A percentile compares a stretch with the other conserved stretches of the same genome.
Conservation (phyloP, 1,140 invertebrate genomes). For the Hycleus phaleratus region DNA sequence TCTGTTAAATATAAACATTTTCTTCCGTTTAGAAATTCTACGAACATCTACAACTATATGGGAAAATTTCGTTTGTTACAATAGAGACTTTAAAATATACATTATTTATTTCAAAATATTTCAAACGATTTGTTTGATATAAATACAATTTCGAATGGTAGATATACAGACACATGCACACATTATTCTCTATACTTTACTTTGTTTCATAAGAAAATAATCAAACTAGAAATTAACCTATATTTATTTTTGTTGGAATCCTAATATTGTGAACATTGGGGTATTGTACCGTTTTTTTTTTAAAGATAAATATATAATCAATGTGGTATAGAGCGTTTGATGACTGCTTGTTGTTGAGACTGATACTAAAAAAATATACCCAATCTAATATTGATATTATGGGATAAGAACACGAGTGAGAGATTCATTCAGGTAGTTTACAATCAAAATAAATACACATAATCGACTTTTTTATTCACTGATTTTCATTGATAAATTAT, state of each 20-base stretch:
- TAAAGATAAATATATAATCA: constrained; percentile 24
- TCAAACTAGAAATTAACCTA: constrained; percentile 27
- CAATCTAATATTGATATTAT: constrained; percentile 27
- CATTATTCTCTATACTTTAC: constrained; percentile 1
- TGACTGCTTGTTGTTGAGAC: constrained; percentile 26
- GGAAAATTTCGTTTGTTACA: too few species aligned
- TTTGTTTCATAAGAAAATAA: constrained; percentile 32
- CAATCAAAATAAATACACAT: constrained; percentile 11
- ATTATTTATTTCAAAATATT: too few species aligned
- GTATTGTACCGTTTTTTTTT: constrained; percentile 24
- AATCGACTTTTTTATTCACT: too few species aligned
- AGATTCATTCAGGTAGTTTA: constrained; percentile 14
- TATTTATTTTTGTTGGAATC: constrained; percentile 34
- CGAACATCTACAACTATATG: too few species aligned
- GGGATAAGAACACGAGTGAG: constrained; percentile 21
- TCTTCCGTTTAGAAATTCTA: too few species aligned
- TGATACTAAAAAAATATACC: constrained; percentile 28
- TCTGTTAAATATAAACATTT: too few species aligned
- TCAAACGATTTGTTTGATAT: too few species aligned
- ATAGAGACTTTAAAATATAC: too few species aligned
- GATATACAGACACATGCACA: too few species aligned
- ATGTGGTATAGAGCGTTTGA: constrained; percentile 14
- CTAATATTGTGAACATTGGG: constrained; percentile 33
- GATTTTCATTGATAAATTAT: too few species aligned
- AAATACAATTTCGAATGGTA: too few species aligned